Evolutionary conservation across 2,888 invertebrate genomes (phyloP).

Genomic region (Meta bourneti): DNA sequence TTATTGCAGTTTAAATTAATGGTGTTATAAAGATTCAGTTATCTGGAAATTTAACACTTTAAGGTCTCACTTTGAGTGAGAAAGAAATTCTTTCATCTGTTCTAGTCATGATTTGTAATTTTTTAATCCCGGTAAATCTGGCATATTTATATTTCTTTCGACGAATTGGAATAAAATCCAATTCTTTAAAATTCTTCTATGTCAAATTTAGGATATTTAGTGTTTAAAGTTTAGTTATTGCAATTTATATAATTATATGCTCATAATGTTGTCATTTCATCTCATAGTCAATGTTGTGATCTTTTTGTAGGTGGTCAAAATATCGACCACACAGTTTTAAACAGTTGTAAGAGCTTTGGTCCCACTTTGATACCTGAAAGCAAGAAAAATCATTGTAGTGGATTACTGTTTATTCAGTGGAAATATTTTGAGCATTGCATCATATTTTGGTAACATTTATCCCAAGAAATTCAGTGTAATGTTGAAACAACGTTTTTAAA

Average conservation of each 20-base stretch:
- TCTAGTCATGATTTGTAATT: slow-evolving; percentile 33
- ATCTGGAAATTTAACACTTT: neutral
- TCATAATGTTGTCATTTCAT: neutral
- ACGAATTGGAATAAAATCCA: neutral
- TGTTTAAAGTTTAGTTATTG: neutral
- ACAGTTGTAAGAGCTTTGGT: slow-evolving; percentile 35
- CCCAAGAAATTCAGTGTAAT: slow-evolving; percentile 4
- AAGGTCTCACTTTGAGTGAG: neutral
- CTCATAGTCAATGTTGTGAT: neutral
- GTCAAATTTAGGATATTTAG: neutral
- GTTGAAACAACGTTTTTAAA: slow-evolving; percentile 18
- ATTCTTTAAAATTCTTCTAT: neutral
- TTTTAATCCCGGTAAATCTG: neutral
- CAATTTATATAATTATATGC: neutral
- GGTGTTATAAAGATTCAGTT: neutral
- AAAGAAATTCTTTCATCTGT: neutral
- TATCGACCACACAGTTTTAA: neutral
- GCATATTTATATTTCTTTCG: neutral
- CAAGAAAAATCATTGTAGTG: slow-evolving; percentile 16
- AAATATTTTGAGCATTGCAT: slow-evolving; percentile 48
- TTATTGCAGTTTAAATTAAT: neutral
- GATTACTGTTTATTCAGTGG: slow-evolving; percentile 14
- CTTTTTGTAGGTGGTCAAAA: neutral
- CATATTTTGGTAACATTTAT: slow-evolving; percentile 51
- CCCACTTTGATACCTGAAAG: neutral